A percentile compares a stretch with the other conserved stretches of the same genome.
Evolutionary conservation across 2,888 invertebrate genomes (phyloP).

Genomic region (Hemaris fuciformis): DNA sequence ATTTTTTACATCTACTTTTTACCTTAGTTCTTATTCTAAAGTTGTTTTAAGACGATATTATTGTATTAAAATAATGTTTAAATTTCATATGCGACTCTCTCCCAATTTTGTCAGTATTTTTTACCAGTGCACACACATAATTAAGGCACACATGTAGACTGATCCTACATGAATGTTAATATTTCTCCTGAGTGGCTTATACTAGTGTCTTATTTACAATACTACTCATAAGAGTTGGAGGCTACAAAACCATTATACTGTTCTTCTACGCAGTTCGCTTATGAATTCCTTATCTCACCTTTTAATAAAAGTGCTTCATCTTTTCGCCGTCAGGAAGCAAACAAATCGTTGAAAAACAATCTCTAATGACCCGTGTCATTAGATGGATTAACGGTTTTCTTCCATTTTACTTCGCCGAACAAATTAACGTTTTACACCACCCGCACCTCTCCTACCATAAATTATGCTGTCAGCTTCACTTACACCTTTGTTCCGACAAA

Average conservation of each 20-base stretch:
- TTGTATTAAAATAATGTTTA: too few relatives aligned
- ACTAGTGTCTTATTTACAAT: neutral
- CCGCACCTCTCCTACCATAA: conserved; percentile 7
- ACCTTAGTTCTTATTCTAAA: too few relatives aligned
- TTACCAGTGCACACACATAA: too few relatives aligned
- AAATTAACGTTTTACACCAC: conserved; percentile 8
- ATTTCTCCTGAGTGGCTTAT: too few relatives aligned
- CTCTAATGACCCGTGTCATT: conserved; percentile 8
- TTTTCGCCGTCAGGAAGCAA: neutral
- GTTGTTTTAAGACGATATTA: too few relatives aligned
- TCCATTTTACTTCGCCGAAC: neutral
- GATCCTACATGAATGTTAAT: too few relatives aligned
- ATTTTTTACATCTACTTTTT: too few relatives aligned
- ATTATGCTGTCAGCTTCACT: conserved; percentile 4
- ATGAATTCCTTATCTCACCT: neutral
- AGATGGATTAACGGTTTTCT: conserved; percentile 5
- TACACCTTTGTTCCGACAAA: conserved; percentile 8
- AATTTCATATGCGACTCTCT: too few relatives aligned
- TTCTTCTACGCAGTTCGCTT: neutral
- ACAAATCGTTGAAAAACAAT: neutral
- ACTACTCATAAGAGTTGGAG: neutral
- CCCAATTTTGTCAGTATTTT: too few relatives aligned
- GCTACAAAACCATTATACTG: neutral
- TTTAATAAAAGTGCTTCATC: neutral
- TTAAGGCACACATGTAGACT: too few relatives aligned